These are phyloP conservation scores for Cheilosia vulpina DNA, from an alignment of 2,888 invertebrate species.

Conservation along the genomic window DNA sequence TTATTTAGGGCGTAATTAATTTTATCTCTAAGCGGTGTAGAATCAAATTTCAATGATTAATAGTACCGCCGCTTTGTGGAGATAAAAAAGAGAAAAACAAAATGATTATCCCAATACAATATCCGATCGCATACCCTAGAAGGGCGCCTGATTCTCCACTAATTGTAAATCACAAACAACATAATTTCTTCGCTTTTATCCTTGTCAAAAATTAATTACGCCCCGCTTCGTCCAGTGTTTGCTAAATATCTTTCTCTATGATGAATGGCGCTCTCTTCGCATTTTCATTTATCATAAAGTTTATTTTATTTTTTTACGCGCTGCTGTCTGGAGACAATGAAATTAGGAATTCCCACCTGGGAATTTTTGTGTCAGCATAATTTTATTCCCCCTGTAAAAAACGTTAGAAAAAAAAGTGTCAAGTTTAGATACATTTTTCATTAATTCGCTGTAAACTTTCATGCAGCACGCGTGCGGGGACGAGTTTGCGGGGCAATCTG, in stretches of 20 bases:
- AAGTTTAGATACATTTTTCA: conserved; percentile 44
- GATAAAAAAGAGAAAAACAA: background rate
- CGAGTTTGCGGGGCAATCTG: too few species aligned
- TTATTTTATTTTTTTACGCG: conserved; percentile 4
- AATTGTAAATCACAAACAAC: conserved; percentile 5
- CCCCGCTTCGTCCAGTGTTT: background rate
- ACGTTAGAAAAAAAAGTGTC: background rate
- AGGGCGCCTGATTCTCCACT: background rate
- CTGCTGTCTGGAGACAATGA: conserved; percentile 17
- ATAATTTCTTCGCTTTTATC: conserved; percentile 28
- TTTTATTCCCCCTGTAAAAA: background rate
- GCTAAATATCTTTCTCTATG: conserved; percentile 29
- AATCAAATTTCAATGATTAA: conserved; percentile 1
- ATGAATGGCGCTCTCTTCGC: conserved; percentile 36
- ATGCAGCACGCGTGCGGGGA: background rate
- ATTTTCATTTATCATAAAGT: conserved; percentile 20
- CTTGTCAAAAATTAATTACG: conserved; percentile 61
- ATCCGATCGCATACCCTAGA: background rate
- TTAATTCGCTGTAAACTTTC: conserved; percentile 23
- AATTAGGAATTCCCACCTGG: conserved; percentile 44
- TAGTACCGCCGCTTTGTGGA: background rate
- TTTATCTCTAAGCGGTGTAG: background rate
- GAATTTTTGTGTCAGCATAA: conserved; percentile 34
- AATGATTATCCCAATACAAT: background rate
- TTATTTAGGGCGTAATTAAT: background rate